Evolutionary conservation across 2,888 invertebrate species (phyloP).

Genomic region (Tortricodes alternella): DNA sequence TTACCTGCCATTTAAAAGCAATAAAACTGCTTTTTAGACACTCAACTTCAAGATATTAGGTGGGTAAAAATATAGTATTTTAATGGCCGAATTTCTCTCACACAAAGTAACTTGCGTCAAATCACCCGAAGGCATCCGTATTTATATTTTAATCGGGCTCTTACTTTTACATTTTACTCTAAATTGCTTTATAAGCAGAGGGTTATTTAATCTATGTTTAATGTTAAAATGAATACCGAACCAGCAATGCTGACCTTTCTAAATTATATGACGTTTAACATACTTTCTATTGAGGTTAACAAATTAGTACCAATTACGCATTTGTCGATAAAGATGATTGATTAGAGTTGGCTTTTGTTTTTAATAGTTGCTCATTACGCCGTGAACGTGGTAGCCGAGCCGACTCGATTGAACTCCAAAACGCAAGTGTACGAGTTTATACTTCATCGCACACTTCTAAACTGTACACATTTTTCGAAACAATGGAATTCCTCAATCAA

Average conservation of each 20-base stretch:
- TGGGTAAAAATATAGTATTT: slow-evolving; percentile 73
- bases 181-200: slow-evolving; percentile 64
- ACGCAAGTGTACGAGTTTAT: neutral
- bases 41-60: slow-evolving; percentile 58
- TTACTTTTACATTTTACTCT: slow-evolving; percentile 41
- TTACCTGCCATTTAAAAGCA: slow-evolving; percentile 73
- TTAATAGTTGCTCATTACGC: slow-evolving; percentile 16
- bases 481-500: slow-evolving; percentile 72
- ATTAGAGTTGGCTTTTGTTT: slow-evolving; percentile 34
- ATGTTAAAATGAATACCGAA: slow-evolving; percentile 48
- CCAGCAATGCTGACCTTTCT: slow-evolving; percentile 40
- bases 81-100: slow-evolving; percentile 64
- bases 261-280: slow-evolving; percentile 49
- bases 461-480: slow-evolving; percentile 47
- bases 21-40: slow-evolving; percentile 70
- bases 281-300: slow-evolving; percentile 43
- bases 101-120: slow-evolving; percentile 32
- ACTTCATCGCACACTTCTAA: neutral
- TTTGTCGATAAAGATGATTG: slow-evolving; percentile 44
- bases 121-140: slow-evolving; percentile 40
- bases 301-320: slow-evolving; percentile 44
- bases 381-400: slow-evolving; percentile 2
- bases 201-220: slow-evolving; percentile 46
- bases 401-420: slow-evolving; percentile 15
- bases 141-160: slow-evolving; percentile 39